Conservation (phyloP, 2,888 invertebrate species). For the Tachina grossa region DNA sequence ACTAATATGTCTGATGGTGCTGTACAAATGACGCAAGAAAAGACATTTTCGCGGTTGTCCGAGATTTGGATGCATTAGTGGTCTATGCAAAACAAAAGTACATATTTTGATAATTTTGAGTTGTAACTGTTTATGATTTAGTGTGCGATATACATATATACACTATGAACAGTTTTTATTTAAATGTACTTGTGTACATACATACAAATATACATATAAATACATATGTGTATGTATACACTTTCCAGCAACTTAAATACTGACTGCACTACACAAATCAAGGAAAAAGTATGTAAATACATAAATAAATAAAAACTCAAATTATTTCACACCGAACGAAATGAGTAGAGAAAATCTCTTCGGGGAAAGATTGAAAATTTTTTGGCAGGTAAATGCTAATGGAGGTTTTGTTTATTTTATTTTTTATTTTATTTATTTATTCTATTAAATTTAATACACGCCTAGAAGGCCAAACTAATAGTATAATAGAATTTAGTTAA, state of each 20-base stretch:
- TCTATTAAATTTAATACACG: no score
- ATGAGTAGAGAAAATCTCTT: constrained; percentile 11
- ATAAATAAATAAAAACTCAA: constrained; percentile 3
- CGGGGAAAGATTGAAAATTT: constrained; percentile 12
- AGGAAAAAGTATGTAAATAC: neutral
- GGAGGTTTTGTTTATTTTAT: constrained; percentile 62
- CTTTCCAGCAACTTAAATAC: constrained; percentile 2
- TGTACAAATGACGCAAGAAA: no score
- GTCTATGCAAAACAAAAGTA: no score
- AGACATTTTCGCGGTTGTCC: no score
- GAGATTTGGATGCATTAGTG: no score
- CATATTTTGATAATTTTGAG: no score
- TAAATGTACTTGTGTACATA: neutral
- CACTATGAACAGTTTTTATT: no score
- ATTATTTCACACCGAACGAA: neutral
- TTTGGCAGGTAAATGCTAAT: constrained; percentile 63
- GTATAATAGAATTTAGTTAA: no score
- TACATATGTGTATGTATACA: constrained; percentile 29
- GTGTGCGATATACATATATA: no score
- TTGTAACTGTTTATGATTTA: no score
- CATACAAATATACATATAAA: neutral
- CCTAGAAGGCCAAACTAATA: no score
- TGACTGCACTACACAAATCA: constrained; percentile 3
- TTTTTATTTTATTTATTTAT: constrained; percentile 17
- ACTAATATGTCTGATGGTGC: no score